These are phyloP conservation scores for Notolabrus celidotus DNA, from an alignment of 2,797 vertebrate genomes.

Conservation along the genomic window DNA sequence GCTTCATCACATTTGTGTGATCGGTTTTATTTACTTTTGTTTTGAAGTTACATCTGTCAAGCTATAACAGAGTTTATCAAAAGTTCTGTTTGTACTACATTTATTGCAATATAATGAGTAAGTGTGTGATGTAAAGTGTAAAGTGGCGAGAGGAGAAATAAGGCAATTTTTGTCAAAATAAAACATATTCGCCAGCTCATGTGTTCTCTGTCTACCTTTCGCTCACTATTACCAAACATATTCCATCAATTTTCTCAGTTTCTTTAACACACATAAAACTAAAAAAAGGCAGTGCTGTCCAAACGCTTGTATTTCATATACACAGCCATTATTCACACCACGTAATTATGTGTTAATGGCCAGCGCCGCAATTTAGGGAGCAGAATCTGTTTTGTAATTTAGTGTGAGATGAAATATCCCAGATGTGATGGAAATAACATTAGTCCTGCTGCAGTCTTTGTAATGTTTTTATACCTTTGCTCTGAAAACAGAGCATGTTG, in stretches of 20 bases:
- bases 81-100: not conserved
- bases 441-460: constrained; percentile 42
- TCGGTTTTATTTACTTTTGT: constrained; percentile 10
- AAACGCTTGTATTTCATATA: constrained; percentile 71
- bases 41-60: not conserved
- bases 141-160: too few relatives aligned
- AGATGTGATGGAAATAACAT: constrained; percentile 77
- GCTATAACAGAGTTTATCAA: constrained; percentile 1
- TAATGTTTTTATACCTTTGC: constrained; percentile 51
- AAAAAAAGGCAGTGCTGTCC: constrained; percentile 53
- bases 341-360: constrained; percentile 81
- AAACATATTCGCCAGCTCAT: constrained; percentile 20
- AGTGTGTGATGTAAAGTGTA: not conserved
- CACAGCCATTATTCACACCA: constrained; percentile 73
- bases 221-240: constrained; percentile 42
- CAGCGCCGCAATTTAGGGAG: constrained; percentile 66
- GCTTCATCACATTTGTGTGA: constrained; percentile 13
- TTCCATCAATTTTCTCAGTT: constrained; percentile 62
- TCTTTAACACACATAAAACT: constrained; percentile 63
- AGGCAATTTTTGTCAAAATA: constrained; percentile 14
- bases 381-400: constrained; percentile 71
- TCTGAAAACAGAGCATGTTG: constrained; percentile 32
- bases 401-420: constrained; percentile 75
- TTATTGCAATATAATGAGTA: not conserved
- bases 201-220: constrained; percentile 6